Evolutionary conservation across 2,113 vertebrate species (phyloP).

Genomic region (Columba janthina): DNA sequence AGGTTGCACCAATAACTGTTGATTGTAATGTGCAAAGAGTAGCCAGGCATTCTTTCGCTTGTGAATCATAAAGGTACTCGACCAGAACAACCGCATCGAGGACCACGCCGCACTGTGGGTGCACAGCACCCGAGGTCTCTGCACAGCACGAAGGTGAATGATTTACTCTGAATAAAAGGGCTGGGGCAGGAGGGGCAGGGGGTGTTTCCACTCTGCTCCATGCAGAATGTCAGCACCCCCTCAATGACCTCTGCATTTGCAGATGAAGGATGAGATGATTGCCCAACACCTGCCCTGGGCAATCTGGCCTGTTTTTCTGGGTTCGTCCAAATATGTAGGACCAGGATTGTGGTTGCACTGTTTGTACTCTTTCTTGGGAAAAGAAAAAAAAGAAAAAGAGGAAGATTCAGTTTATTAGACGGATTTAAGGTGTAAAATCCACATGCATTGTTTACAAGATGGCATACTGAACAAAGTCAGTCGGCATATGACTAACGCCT

Average conservation of each 20-base stretch:
- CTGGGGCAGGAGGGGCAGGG: background rate
- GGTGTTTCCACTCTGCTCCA: background rate
- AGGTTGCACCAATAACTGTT: background rate
- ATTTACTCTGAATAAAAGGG: background rate
- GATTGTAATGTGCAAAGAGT: background rate
- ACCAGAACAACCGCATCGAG: background rate
- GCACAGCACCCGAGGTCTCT: rapidly evolving
- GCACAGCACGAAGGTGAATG: rapidly evolving
- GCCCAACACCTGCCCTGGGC: background rate
- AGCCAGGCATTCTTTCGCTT: background rate
- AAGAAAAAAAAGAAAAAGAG: background rate
- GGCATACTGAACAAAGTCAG: background rate
- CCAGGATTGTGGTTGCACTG: background rate
- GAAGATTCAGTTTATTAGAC: background rate
- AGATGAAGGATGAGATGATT: background rate
- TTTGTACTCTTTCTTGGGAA: background rate
- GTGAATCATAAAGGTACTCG: background rate
- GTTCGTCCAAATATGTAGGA: background rate
- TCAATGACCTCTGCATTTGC: background rate
- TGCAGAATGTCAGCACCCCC: background rate
- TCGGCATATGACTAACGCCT: rapidly evolving
- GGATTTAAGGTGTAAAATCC: background rate
- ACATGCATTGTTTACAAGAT: background rate
- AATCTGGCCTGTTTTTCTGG: background rate
- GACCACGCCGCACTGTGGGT: rapidly evolving